These are phyloP conservation scores for Cyprinella venusta DNA, from an alignment of 2,797 vertebrate species.

Conservation along the genomic window DNA sequence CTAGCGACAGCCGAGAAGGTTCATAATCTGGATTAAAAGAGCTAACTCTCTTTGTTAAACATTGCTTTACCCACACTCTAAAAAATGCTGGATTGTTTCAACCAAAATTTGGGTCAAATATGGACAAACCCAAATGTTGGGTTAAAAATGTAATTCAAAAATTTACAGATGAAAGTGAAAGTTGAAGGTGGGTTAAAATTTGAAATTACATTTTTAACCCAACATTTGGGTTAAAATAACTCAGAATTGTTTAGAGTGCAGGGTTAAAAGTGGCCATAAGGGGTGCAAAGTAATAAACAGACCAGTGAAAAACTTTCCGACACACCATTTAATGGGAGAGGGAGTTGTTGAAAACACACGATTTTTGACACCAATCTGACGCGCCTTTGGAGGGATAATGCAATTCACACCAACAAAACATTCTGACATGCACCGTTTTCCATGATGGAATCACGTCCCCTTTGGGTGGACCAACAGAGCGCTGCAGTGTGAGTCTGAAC, in stretches of 20 bases:
- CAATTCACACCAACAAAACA: slow-evolving; percentile 27
- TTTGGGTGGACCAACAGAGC: slow-evolving; percentile 60
- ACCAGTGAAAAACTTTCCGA: neutral
- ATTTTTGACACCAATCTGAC: slow-evolving; percentile 40
- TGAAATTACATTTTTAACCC: too few relatives aligned
- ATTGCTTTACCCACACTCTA: neutral
- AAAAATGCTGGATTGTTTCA: too few relatives aligned
- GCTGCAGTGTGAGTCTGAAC: slow-evolving; percentile 65
- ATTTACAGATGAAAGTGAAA: too few relatives aligned
- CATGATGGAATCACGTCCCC: slow-evolving; percentile 70
- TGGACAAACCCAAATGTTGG: too few relatives aligned
- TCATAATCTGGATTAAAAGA: neutral
- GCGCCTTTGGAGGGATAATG: slow-evolving; percentile 37
- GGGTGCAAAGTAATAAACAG: neutral
- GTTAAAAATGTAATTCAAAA: too few relatives aligned
- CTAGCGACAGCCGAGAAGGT: neutral
- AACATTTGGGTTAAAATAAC: too few relatives aligned
- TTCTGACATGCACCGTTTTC: slow-evolving; percentile 60
- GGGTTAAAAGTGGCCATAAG: neutral
- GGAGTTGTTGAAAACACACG: neutral
- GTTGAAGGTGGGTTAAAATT: too few relatives aligned
- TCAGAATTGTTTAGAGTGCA: too few relatives aligned
- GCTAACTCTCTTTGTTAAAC: neutral
- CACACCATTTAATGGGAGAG: neutral
- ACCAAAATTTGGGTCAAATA: too few relatives aligned